phyloP scores from a whole-genome alignment of 2,888 invertebrate species.

The Diadegma fenestrale region DNA sequence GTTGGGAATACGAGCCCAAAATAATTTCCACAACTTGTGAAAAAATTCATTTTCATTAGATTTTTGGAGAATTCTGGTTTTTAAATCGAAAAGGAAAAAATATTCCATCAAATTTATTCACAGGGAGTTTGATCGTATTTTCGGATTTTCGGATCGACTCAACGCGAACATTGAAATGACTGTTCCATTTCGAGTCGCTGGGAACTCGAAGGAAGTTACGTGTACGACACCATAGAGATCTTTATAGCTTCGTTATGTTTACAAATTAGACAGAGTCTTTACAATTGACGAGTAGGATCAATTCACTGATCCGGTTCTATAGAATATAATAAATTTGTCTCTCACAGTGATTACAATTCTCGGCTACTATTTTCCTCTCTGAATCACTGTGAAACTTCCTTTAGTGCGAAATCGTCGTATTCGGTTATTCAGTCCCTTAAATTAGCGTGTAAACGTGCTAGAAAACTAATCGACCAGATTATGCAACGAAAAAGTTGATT shows the following conservation, averaged over 20 bases:
- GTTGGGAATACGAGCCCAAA: neutral
- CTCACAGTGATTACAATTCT: constrained; percentile 10
- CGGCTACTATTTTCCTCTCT: constrained; percentile 13
- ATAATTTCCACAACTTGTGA: neutral
- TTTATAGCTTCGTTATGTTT: constrained; percentile 30
- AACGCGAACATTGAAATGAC: neutral
- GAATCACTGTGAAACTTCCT: neutral
- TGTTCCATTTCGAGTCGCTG: neutral
- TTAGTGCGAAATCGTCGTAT: neutral
- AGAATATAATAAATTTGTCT: neutral
- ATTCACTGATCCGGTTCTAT: constrained; percentile 33
- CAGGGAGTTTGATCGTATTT: neutral
- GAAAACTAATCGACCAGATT: neutral
- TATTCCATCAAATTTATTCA: neutral
- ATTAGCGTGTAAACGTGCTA: neutral
- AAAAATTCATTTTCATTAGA: neutral
- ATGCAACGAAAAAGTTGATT: neutral
- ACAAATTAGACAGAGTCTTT: constrained; percentile 39
- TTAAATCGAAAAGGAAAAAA: neutral
- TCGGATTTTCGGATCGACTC: neutral
- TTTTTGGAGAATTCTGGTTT: neutral
- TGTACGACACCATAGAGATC: neutral
- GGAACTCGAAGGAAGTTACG: constrained; percentile 1
- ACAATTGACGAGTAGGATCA: constrained; percentile 29
- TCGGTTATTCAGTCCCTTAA: neutral